Conservation (phyloP, 2,113 vertebrate species). For the Ctenomys sociabilis region DNA sequence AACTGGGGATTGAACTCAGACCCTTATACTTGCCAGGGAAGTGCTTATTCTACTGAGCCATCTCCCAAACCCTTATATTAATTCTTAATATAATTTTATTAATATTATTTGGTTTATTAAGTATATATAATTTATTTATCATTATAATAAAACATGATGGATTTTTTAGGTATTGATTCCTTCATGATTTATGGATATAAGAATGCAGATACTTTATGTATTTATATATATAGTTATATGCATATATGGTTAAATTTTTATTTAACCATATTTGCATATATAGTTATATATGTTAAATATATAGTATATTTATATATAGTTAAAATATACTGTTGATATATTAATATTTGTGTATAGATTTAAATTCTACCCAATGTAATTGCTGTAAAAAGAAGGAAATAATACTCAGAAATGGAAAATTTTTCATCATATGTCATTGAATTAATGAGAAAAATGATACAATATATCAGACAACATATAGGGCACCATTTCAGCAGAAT, state of each 20-base stretch:
- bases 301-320: no score
- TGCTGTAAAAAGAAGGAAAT: not conserved
- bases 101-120: not conserved
- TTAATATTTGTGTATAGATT: no score
- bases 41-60: no score
- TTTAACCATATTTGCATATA: no score
- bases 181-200: not conserved
- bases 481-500: not conserved
- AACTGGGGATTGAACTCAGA: no score
- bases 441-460: not conserved
- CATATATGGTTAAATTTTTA: not conserved
- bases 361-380: not conserved
- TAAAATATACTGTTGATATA: no score
- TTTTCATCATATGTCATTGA: not conserved
- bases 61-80: no score
- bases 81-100: not conserved
- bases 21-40: no score
- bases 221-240: not conserved
- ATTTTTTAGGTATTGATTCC: not conserved
- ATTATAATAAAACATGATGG: not conserved
- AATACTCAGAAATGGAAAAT: not conserved
- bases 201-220: not conserved
- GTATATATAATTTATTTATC: not conserved
- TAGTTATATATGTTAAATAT: no score
- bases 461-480: not conserved